Base-by-base conservation (phyloP, 2,888 invertebrate genomes). In the Aspidiotus destructor region DNA sequence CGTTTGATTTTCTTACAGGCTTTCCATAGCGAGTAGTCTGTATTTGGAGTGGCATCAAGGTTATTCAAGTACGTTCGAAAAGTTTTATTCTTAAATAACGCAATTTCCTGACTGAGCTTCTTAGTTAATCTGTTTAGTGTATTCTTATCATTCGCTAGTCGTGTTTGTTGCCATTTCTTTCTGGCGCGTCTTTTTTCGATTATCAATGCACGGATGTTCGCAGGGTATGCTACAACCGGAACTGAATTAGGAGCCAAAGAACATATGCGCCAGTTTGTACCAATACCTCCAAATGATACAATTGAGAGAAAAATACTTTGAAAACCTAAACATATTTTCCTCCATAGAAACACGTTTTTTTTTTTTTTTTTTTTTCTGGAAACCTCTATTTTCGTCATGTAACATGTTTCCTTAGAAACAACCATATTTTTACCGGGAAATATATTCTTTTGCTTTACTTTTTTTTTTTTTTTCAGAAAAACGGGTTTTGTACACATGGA, bases 11-110 rank as follows among this genome's bases (percentile, higher is more conserved):
- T 63, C 69, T 62, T 72, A 1, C 72, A 72, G 7, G 70, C 71
- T 69, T 73, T 74, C 72, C 73, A 74, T 15, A 74, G 62, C 0
- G 72, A 74, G 72, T 74, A 75, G 63, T 75, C 73, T 6, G 44
- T 55, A 28, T 60, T 13, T 1, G n/a, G 15, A 13, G 41, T 40
- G n/a, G 41, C 17, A 40, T 16, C 16, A 42, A 61, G 61, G 1
- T 13, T 15, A 11, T n/a, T 6, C n/a, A 61, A 6, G 16, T 40
- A 61, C 8, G 41, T 11, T 9, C 13, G 7, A 1, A 61, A 1
- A 6, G 61, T 42, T 11, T 6, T 16, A 5, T 44, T 41, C 8
- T 61, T 61, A 6, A 40, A 11, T 15, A 42, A 11, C 10, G 41
- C 5, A 8, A 15, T 61, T 11, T 15, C 3, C 1, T 11, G n/a